Conservation (phyloP, 2,113 vertebrate genomes). For the Martes martes region DNA sequence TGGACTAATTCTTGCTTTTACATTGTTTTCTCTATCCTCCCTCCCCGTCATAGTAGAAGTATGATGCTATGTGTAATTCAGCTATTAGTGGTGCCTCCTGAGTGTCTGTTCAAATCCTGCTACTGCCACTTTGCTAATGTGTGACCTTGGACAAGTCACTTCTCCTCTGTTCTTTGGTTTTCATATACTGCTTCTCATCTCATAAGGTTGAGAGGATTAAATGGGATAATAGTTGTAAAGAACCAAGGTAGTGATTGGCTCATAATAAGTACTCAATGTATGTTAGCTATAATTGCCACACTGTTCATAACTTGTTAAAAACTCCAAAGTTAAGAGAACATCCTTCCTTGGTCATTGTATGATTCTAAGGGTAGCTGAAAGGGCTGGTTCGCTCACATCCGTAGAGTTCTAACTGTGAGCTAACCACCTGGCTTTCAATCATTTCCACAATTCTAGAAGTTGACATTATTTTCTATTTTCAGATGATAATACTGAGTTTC, state of each 20-base stretch:
- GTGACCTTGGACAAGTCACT: neutral
- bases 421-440: neutral
- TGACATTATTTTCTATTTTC: neutral
- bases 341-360: neutral
- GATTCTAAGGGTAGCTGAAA: neutral
- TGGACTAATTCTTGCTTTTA: neutral
- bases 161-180: neutral
- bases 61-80: neutral
- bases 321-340: neutral
- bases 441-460: neutral
- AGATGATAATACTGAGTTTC: neutral
- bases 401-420: neutral
- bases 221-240: neutral
- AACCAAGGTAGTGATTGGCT: neutral
- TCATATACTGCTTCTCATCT: neutral
- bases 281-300: neutral
- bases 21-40: neutral
- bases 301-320: neutral
- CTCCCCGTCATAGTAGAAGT: rapidly evolving
- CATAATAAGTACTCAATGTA: neutral
- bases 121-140: neutral
- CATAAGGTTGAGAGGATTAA: neutral
- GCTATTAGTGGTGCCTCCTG: neutral
- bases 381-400: neutral
- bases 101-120: neutral